phyloP scores from a whole-genome alignment of 2,797 vertebrate genomes.

The Mormyrops boulengeri region DNA sequence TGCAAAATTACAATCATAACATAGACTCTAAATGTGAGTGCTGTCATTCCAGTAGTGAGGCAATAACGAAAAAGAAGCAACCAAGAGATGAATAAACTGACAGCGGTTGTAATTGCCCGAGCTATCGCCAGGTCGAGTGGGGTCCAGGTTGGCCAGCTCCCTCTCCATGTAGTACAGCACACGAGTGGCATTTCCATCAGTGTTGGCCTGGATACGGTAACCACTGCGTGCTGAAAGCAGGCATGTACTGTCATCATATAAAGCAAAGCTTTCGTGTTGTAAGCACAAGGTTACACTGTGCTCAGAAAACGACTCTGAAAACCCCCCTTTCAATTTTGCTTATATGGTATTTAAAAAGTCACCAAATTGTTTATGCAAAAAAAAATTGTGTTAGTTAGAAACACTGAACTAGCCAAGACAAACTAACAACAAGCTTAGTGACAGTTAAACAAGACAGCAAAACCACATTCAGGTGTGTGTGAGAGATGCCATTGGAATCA shows the following conservation, averaged over 20 bases:
- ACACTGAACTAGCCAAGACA: neutral
- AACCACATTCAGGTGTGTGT: neutral
- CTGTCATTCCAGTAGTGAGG: neutral
- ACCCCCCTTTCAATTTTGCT: neutral
- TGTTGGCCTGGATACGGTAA: conserved; percentile 81
- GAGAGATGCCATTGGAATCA: neutral
- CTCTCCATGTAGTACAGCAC: conserved; percentile 88
- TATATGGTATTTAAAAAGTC: neutral
- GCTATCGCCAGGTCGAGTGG: conserved; percentile 59
- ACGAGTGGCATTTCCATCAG: conserved; percentile 79
- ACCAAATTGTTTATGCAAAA: neutral
- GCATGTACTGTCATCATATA: neutral
- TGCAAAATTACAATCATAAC: neutral
- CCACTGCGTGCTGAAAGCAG: conserved; percentile 68
- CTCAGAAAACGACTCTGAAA: neutral
- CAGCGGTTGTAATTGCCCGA: conserved; percentile 62
- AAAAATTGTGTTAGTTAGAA: neutral
- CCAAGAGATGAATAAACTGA: conserved; percentile 48
- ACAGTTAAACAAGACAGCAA: neutral
- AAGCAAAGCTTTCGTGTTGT: neutral
- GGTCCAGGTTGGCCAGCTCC: conserved; percentile 81
- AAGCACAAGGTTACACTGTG: neutral
- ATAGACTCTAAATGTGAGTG: neutral
- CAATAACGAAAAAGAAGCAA: neutral
- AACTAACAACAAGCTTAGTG: neutral